Conservation (phyloP, 2,888 invertebrate genomes). For the Laspeyria flexula region DNA sequence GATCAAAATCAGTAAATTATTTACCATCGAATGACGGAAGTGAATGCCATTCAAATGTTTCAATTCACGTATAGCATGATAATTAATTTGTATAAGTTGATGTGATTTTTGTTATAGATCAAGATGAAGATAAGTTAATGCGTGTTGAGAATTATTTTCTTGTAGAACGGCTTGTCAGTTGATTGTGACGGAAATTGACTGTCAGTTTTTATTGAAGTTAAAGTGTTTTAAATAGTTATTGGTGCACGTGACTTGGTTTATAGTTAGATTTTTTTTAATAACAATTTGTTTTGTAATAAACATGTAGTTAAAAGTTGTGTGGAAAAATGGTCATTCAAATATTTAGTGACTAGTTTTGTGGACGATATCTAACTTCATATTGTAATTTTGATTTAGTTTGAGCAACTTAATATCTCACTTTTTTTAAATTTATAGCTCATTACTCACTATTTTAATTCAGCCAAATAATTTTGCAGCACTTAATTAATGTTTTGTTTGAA, state of each 20-base stretch:
- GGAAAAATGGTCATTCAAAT: too few species aligned
- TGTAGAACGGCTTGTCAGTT: slow-evolving; percentile 9
- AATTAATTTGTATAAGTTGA: slow-evolving; percentile 43
- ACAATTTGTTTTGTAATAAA: too few species aligned
- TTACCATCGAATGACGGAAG: slow-evolving; percentile 40
- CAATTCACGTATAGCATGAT: slow-evolving; percentile 32
- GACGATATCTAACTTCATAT: too few species aligned
- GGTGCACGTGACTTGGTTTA: not conserved
- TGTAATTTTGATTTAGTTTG: too few species aligned
- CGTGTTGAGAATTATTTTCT: slow-evolving; percentile 14
- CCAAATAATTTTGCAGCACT: too few species aligned
- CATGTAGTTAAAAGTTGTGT: too few species aligned
- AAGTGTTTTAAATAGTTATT: not conserved
- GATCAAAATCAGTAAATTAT: slow-evolving; percentile 36
- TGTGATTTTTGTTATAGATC: slow-evolving; percentile 32
- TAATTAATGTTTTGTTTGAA: too few species aligned
- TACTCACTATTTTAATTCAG: too few species aligned
- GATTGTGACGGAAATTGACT: slow-evolving; percentile 5
- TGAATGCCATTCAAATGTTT: slow-evolving; percentile 44
- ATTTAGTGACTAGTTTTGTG: too few species aligned
- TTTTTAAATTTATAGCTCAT: too few species aligned
- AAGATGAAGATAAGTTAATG: slow-evolving; percentile 16
- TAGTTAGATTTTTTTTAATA: not conserved
- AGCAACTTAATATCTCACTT: too few species aligned
- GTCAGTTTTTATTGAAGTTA: not conserved